phyloP scores from a whole-genome alignment of 2,888 invertebrate species.

The Synergus itoensis region DNA sequence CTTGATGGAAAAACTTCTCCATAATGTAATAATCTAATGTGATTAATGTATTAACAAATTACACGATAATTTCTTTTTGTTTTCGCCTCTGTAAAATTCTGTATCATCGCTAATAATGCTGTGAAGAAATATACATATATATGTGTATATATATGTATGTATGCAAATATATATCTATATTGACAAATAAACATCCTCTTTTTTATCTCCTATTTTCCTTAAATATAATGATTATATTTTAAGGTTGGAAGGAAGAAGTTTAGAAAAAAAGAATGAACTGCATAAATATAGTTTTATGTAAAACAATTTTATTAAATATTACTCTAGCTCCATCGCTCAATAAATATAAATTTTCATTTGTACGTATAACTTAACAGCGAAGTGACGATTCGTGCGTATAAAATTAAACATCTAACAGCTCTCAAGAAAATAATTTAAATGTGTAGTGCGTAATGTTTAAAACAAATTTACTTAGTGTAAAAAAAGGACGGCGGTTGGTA shows the following conservation, averaged over 20 bases:
- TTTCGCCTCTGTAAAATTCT: conserved; percentile 71
- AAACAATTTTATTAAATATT: conserved; percentile 35
- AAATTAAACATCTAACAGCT: conserved; percentile 8
- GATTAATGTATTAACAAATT: conserved; percentile 75
- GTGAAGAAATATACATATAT: conserved; percentile 65
- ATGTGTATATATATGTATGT: conserved; percentile 47
- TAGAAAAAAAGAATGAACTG: background rate
- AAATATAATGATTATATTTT: background rate
- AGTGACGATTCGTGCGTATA: conserved; percentile 3
- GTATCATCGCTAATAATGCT: conserved; percentile 74
- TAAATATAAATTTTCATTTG: conserved; percentile 12
- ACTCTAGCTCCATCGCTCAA: background rate
- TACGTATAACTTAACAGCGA: conserved; percentile 27
- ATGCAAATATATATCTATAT: conserved; percentile 42
- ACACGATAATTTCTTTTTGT: conserved; percentile 63
- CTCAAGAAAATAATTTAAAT: background rate
- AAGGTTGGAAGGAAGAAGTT: background rate
- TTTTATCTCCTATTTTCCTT: background rate
- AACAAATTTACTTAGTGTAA: background rate
- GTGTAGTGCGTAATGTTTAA: conserved; percentile 1
- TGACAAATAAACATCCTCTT: background rate
- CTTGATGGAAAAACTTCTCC: conserved; percentile 50
- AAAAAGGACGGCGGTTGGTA: background rate
- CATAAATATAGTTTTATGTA: background rate
- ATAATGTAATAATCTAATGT: conserved; percentile 66